phyloP scores from a whole-genome alignment of 2,113 vertebrate species.

The Pleuronectes platessa region DNA sequence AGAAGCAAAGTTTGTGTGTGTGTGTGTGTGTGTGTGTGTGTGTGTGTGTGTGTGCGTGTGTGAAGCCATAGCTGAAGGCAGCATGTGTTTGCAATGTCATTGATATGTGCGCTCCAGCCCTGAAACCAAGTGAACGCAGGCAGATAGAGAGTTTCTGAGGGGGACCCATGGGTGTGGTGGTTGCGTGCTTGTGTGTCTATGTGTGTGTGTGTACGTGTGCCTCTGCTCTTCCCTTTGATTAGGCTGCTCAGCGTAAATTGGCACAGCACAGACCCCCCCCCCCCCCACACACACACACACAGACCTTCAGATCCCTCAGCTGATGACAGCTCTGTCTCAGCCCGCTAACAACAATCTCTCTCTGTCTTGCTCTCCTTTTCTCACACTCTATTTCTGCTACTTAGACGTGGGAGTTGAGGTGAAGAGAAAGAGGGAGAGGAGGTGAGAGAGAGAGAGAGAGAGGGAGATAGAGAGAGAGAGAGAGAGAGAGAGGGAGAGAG shows the following conservation, averaged over 20 bases:
- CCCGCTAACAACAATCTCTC: slow-evolving; percentile 72
- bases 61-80: slow-evolving; percentile 23
- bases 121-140: slow-evolving; percentile 37
- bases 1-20: neutral
- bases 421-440: slow-evolving; percentile 50
- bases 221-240: slow-evolving; percentile 76
- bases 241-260: slow-evolving; percentile 79
- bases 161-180: slow-evolving; percentile 37
- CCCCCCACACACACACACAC: slow-evolving; percentile 62
- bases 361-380: slow-evolving; percentile 63
- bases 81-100: slow-evolving; percentile 30
- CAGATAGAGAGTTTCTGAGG: slow-evolving; percentile 41
- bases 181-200: slow-evolving; percentile 12
- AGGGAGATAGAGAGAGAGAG: neutral
- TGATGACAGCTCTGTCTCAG: slow-evolving; percentile 81
- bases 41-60: no score
- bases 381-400: slow-evolving; percentile 68
- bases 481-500: slow-evolving; percentile 49
- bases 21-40: no score
- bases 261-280: slow-evolving; percentile 55
- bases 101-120: slow-evolving; percentile 34
- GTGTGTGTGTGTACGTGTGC: slow-evolving; percentile 2
- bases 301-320: slow-evolving; percentile 79
- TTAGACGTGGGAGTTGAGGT: slow-evolving; percentile 76
- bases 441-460: slow-evolving; percentile 20